Evolutionary conservation across 2,888 invertebrate genomes (phyloP), one percentile per base, ranked within the genome.

Genomic region (Cactoblastis cactorum): DNA sequence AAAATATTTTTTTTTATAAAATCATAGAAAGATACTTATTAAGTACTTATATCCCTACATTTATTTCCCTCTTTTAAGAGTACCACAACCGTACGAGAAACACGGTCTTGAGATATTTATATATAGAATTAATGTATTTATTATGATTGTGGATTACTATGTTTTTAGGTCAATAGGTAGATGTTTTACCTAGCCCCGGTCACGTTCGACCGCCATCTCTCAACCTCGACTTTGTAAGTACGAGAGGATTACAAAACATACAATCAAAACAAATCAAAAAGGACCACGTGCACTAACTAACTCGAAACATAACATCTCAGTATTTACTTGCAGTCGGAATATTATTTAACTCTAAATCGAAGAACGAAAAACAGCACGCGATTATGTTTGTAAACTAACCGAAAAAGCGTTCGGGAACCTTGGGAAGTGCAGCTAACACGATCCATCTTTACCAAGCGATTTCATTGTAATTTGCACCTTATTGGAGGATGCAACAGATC

Each of bases 321-420:
- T 68, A 71, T 71, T 78, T 75, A 76, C 69, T 75, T 71, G 74
- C 61, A 72, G 76, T 67, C 72, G 58, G 68, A 75, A 77, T 78
- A 83, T 80, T 78, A 84, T 82, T 84, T 79, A 80, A 84, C 80
- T 65, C 79, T 72, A 70, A 69, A 67, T 59, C 62, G 64, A 59
- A 72, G 66, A 78, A 80, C 72, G 77, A 80, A 81, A 84, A 83
- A 77, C 85, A 84, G 78, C 68, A 67, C 71, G 69, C 71, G 55
- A 56, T 67, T 73, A 80, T 87, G 83, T 87, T 87, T 83, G 85
- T 87, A 88, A 88, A 86, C 81, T 67, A 69, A 63, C 63, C 61
- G 64, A 66, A 67, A 77, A 74, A 71, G 70, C 67, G 68, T 66
- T 63, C 61, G 59, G 67, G 71, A 77, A 76, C 87, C 87, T 86